A percentile compares a stretch with the other conserved stretches of the same genome.
Evolutionary conservation across 2,797 vertebrate genomes (phyloP).

Genomic region (Oophaga sylvatica): DNA sequence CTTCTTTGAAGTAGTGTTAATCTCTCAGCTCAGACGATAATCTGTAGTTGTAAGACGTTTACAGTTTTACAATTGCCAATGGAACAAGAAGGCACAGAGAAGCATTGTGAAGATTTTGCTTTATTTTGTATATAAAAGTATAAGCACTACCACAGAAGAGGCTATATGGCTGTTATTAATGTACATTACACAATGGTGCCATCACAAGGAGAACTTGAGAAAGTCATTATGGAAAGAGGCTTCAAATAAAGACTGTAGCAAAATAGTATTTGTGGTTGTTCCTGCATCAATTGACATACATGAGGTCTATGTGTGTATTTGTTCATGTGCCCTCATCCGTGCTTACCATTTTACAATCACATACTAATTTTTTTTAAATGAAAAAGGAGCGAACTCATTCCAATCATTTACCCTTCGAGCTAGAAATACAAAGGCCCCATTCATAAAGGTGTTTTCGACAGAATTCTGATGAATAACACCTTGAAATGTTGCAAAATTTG

Average conservation of each 20-base stretch:
- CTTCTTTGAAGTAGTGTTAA: conserved; percentile 41
- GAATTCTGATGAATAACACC: too few relatives aligned
- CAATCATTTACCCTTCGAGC: not conserved
- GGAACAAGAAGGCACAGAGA: conserved; percentile 16
- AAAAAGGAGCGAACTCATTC: not conserved
- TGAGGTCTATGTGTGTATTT: not conserved
- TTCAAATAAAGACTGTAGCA: not conserved
- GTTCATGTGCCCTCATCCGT: not conserved
- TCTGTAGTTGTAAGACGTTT: conserved; percentile 28
- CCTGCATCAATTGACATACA: not conserved
- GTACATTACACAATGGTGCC: not conserved
- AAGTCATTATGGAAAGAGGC: not conserved
- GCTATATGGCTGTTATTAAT: not conserved
- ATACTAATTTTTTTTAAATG: not conserved
- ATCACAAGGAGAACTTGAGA: not conserved
- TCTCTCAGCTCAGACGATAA: conserved; percentile 43
- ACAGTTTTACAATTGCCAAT: conserved; percentile 14
- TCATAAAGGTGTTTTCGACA: not conserved
- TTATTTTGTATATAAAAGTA: conserved; percentile 17
- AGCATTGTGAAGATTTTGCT: not conserved
- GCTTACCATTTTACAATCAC: not conserved
- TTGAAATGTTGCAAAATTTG: too few relatives aligned
- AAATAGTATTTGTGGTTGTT: not conserved
- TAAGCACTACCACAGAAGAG: not conserved
- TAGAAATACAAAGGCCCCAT: not conserved